Conservation (phyloP, 2,113 vertebrate genomes). For the Limanda limanda region DNA sequence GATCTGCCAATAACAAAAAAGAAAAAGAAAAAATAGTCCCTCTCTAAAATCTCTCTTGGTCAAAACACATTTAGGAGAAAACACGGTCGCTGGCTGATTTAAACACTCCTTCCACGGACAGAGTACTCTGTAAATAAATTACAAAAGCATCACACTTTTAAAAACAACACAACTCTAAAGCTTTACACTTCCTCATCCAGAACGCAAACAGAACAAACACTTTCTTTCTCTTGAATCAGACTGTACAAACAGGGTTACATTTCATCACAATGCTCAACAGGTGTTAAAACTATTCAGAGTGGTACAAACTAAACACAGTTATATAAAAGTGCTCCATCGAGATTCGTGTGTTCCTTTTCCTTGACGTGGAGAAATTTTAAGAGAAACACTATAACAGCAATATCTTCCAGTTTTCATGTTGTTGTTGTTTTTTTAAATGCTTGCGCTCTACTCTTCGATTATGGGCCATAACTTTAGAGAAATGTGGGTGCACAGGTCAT, state of each 20-base stretch:
- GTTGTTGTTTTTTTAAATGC: constrained; percentile 23
- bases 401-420: not conserved
- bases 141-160: constrained; percentile 65
- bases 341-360: constrained; percentile 24
- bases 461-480: constrained; percentile 69
- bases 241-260: constrained; percentile 66
- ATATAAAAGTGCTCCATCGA: constrained; percentile 65
- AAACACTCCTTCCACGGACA: constrained; percentile 38
- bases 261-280: constrained; percentile 57
- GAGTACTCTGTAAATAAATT: constrained; percentile 75
- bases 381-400: constrained; percentile 30
- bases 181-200: constrained; percentile 64
- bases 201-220: constrained; percentile 36
- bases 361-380: constrained; percentile 17
- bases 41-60: constrained; percentile 23
- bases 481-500: constrained; percentile 74
- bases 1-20: constrained; percentile 50
- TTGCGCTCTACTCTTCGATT: constrained; percentile 52
- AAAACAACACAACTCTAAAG: constrained; percentile 71
- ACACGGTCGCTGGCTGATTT: constrained; percentile 36
- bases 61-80: constrained; percentile 48
- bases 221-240: constrained; percentile 39
- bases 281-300: constrained; percentile 60
- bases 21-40: constrained; percentile 51
- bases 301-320: constrained; percentile 61